A percentile compares a stretch with the other conserved stretches of the same genome.
Evolutionary conservation across 2,113 vertebrate species (phyloP).

Genomic region (Macaca mulatta): DNA sequence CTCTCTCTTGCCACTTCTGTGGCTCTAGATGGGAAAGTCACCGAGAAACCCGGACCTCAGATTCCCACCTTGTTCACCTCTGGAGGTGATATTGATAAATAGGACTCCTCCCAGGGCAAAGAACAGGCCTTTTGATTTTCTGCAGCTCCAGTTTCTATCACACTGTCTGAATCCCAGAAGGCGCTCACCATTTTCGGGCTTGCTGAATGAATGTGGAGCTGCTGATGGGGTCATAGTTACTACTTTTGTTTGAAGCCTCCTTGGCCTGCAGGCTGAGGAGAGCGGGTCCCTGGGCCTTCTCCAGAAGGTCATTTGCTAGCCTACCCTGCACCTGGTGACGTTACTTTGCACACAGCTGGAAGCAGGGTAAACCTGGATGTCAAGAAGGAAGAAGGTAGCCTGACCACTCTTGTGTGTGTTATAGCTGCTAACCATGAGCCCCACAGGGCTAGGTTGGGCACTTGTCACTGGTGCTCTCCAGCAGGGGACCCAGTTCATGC

Average conservation of each 20-base stretch:
- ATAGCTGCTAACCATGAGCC: neutral
- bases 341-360: neutral
- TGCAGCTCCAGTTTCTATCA: neutral
- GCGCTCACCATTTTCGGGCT: neutral
- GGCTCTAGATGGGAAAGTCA: neutral
- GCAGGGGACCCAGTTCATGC: neutral
- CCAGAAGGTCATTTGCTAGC: neutral
- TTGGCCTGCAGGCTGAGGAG: neutral
- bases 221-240: neutral
- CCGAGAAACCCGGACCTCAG: neutral
- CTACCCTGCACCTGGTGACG: neutral
- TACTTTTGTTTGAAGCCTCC: neutral
- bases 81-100: neutral
- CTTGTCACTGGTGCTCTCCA: neutral
- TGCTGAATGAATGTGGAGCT: neutral
- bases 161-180: neutral
- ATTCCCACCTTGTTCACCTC: neutral
- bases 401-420: neutral
- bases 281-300: neutral
- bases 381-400: neutral
- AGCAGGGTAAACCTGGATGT: neutral
- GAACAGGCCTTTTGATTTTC: neutral
- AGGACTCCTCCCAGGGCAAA: neutral
- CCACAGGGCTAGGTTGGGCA: neutral
- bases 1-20: neutral